Percentiles rank a stretch among this genome's conserved stretches.
These are phyloP conservation scores for Prunella himalayana DNA, from an alignment of 2,113 vertebrate genomes.

Conservation along the genomic window DNA sequence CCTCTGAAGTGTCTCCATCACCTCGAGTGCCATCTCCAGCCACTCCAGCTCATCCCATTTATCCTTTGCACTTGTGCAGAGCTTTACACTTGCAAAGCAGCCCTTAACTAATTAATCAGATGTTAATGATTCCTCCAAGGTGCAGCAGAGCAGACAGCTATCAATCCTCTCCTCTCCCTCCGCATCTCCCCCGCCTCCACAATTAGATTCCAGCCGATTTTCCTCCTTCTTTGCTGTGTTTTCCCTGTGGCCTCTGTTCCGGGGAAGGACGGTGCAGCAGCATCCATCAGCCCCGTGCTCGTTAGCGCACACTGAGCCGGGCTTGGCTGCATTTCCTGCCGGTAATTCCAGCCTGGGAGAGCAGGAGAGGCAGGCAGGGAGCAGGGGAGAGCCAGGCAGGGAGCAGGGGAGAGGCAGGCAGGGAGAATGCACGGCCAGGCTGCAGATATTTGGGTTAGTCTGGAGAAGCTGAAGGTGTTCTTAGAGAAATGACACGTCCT, in stretches of 20 bases:
- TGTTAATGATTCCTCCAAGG: conserved; percentile 63
- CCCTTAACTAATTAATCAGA: conserved; percentile 58
- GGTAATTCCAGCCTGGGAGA: neutral
- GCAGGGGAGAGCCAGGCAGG: neutral
- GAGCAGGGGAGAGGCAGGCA: neutral
- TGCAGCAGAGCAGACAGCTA: conserved; percentile 51
- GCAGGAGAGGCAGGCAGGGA: neutral
- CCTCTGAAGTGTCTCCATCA: neutral
- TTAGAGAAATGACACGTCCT: neutral
- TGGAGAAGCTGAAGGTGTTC: neutral
- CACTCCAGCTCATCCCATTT: neutral
- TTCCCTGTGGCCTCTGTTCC: neutral
- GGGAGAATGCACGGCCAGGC: neutral
- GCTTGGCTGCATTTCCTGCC: neutral
- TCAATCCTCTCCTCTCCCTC: conserved; percentile 28
- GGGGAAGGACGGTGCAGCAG: neutral
- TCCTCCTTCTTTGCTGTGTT: conserved; percentile 7
- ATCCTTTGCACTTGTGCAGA: neutral
- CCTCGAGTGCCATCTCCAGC: neutral
- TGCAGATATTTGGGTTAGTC: neutral
- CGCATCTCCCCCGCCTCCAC: conserved; percentile 32
- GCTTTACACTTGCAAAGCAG: conserved; percentile 12
- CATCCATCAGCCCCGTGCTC: neutral
- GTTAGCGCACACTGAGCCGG: neutral
- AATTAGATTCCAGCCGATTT: conserved; percentile 42